phyloP scores from a whole-genome alignment of 2,888 invertebrate genomes.

The Diarsia brunnea region DNA sequence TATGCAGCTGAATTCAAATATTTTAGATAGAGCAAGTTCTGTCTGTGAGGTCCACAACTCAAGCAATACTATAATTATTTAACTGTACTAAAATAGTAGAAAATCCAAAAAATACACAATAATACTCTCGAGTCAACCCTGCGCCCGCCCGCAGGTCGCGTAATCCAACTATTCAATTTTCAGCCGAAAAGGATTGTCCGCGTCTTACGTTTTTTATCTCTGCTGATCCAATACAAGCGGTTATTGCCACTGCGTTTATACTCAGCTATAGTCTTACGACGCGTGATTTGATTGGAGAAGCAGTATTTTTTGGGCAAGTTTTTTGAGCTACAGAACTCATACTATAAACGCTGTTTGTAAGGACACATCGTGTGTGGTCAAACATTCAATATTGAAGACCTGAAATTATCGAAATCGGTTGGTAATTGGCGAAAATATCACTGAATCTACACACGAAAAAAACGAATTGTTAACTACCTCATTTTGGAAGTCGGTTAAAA shows the following conservation, averaged over 20 bases:
- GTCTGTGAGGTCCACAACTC: not conserved
- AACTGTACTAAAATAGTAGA: not conserved
- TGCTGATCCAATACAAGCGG: conserved; percentile 83
- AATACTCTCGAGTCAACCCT: conserved; percentile 71
- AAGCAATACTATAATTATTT: not conserved
- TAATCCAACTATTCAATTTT: conserved; percentile 91
- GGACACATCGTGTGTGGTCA: not conserved
- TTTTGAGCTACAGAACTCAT: not conserved
- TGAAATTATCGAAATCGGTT: no score
- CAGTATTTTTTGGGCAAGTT: not conserved
- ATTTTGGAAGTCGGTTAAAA: not conserved
- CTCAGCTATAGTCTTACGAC: conserved; percentile 46
- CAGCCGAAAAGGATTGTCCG: conserved; percentile 87
- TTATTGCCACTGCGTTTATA: conserved; percentile 78
- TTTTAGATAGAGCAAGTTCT: not conserved
- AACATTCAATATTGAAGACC: not conserved
- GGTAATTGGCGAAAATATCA: no score
- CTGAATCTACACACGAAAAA: no score
- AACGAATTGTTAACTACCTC: no score
- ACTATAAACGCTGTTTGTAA: not conserved
- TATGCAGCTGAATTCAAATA: not conserved
- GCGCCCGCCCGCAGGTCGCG: conserved; percentile 76
- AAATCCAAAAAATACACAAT: not conserved
- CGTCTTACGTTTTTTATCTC: conserved; percentile 87
- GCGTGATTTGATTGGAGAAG: conserved; percentile 10